Base-by-base conservation (phyloP, 2,113 vertebrate genomes). In the Rhagologus leucostigma region DNA sequence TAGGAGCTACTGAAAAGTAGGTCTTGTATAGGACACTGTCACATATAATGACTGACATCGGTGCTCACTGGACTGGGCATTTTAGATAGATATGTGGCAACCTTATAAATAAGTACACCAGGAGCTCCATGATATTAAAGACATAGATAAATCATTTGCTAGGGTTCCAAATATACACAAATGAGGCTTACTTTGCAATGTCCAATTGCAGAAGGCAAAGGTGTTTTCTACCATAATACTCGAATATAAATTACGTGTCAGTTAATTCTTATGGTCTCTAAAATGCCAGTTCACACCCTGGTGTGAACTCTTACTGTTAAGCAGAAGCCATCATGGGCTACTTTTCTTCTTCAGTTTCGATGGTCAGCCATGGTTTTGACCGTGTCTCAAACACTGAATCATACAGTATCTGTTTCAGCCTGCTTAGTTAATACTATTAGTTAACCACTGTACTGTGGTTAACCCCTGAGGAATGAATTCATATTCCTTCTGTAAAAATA, bases 201-300 rank as follows among this genome's bases (percentile, higher is more conserved):
- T 33, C 32, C 33, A 77, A 3, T 2, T 46, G 19, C 2, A 8
- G 26, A 68, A 42, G 19, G 13, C 4, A 46, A 68, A 27, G 8
- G 24, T 19, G 9, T 37, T 47, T 91, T n/a, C 21, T 26, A 42
- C 9, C 13, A n/a, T 20, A 68, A 68, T 14, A 35, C 17, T 44
- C 1, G 1, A 57, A 39, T 12, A 35, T 30, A 74, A 71, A 33
- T 56, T 30, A 33, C 11, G 7, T 0, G 0, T 20, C 39, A 33
- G 47, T 50, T 26, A 78, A 46, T 24, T 86, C 20, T 5, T 62
- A 3, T 15, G 23, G 18, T 5, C 12, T 70, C 29, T 55, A 56
- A 82, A 70, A 57, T 47, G 9, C 14, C 64, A 47, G 37, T 26
- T 53, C 20, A 30, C 10, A 53, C 27, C 30, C 22, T 33, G 7